phyloP scores from a whole-genome alignment of 2,888 invertebrate genomes.

The Cerceris rybyensis region DNA sequence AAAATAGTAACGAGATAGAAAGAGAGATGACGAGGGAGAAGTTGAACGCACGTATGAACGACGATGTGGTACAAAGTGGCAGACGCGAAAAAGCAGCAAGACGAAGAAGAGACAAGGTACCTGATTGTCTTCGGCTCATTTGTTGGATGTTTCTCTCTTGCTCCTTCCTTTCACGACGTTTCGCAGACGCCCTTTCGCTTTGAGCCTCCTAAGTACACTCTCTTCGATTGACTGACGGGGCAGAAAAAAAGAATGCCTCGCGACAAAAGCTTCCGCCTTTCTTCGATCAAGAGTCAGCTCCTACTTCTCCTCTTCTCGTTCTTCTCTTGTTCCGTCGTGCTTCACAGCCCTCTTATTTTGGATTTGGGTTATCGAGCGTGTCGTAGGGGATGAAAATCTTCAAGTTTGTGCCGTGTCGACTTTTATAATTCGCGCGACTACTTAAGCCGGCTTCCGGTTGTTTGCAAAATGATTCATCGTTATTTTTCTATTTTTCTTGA shows the following conservation, averaged over 20 bases:
- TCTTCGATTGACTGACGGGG: conserved; percentile 40
- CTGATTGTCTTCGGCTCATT: conserved; percentile 37
- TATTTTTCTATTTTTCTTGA: no score
- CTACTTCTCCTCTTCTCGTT: neutral
- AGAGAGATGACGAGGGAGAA: conserved; percentile 4
- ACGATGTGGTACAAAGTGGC: neutral
- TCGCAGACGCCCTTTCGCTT: conserved; percentile 3
- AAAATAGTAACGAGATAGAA: neutral
- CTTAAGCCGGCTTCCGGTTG: no score
- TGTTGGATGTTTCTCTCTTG: conserved; percentile 45
- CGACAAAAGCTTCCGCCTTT: conserved; percentile 26
- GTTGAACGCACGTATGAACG: no score
- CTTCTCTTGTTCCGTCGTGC: neutral
- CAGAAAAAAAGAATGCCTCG: neutral
- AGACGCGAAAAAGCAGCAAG: conserved; percentile 2
- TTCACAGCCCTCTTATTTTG: conserved; percentile 6
- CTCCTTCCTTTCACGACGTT: neutral
- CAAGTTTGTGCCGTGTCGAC: neutral
- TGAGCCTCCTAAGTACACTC: conserved; percentile 8
- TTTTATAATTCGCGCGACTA: neutral
- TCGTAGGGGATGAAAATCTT: neutral
- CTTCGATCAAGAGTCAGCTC: neutral
- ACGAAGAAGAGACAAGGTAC: conserved; percentile 20
- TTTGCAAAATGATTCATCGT: no score
- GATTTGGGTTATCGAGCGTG: conserved; percentile 36